Evolutionary conservation across 2,113 vertebrate genomes (phyloP), one percentile per base, ranked within the genome.

Genomic region (Pseudorasbora parva): DNA sequence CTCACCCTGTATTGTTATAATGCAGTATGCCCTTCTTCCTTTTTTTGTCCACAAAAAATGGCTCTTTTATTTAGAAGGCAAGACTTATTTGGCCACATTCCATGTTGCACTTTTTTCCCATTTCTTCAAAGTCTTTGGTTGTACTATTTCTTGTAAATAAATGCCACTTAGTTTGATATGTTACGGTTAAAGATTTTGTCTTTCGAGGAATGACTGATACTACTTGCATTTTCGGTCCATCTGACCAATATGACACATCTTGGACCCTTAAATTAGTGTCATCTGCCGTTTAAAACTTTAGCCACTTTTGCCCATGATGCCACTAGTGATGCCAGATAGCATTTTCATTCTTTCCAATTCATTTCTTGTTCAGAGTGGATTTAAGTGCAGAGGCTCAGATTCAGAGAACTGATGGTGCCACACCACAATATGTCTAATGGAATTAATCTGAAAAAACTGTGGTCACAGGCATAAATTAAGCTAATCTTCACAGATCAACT

Each of bases 381-480:
- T 69, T 76, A 54, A 57, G 27, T 30, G 49, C 8, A 47, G 7
- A 25, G 30, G 14, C 57, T 87, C 62, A 72, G 19, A 25, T 83
- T 83, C 82, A 66, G 76, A 60, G 82, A 87, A 87, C 19, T 82
- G 78, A 54, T 64, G 62, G 19, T 76, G 49, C 19, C 45, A 49
- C 14, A 43, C 54, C 78, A 82, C 72, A 2, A 30, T 3, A 30
- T 30, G 37, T 56, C 43, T 73, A 19, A 56, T 17, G 78, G 66
- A 87, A 78, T 68, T 83, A 56, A 56, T 25, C 21, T 68, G n/a
- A 74, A 86, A 25, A 73, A 47, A 60, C 11, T 56, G 71, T 77
- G 54, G 30, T 14, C 73, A 82, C 54, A 78, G 45, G 25, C 69
- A 51, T 57, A 59, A 66, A 37, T 59, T 19, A 72, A 77, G 82